These are phyloP conservation scores for Pterophyllum scalare DNA, from an alignment of 2,113 vertebrate genomes.

Conservation along the genomic window DNA sequence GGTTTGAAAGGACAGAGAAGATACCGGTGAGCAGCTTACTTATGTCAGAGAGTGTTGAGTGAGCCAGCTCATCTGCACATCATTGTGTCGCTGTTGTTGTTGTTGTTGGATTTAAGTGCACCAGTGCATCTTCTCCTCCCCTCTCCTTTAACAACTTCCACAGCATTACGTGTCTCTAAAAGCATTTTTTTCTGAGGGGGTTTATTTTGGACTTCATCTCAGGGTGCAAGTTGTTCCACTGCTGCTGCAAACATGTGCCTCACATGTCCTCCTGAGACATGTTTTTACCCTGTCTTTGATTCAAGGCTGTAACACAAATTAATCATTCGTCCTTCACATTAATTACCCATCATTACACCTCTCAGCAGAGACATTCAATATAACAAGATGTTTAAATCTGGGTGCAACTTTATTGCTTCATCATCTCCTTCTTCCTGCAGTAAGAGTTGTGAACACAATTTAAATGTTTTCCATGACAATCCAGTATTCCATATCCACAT, in stretches of 20 bases:
- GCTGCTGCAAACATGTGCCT: background rate
- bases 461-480: background rate
- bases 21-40: background rate
- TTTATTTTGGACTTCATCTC: constrained; percentile 52
- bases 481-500: background rate
- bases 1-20: background rate
- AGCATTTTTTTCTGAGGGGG: constrained; percentile 25
- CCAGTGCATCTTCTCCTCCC: background rate
- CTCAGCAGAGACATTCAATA: background rate
- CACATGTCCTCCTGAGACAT: background rate
- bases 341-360: constrained; percentile 1
- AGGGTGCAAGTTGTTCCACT: constrained; percentile 7
- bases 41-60: background rate
- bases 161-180: constrained; percentile 33
- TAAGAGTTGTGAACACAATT: background rate
- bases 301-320: background rate
- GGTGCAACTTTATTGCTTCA: background rate
- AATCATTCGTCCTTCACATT: constrained; percentile 24
- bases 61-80: constrained; percentile 7
- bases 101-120: constrained; percentile 23
- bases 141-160: constrained; percentile 3
- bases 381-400: background rate
- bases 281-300: background rate
- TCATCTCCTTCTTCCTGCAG: background rate
- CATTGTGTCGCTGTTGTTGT: constrained; percentile 13